Evolutionary conservation across 2,888 invertebrate species (phyloP), one percentile per base, ranked within the genome.

Genomic region (Scaptodrosophila latifasciaeformis): DNA sequence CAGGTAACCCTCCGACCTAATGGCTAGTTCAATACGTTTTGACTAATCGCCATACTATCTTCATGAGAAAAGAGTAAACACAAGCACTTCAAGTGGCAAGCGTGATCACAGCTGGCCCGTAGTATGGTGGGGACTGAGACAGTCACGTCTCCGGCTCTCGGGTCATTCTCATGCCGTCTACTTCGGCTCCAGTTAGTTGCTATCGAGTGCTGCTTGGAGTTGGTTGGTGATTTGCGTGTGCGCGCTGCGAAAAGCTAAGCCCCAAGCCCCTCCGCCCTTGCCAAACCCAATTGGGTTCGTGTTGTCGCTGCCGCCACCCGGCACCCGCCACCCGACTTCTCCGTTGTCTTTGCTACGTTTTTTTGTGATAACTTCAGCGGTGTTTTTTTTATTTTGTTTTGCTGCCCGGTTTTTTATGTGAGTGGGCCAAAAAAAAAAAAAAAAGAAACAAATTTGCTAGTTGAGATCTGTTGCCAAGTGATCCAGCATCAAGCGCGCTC

Each of bases 141-240:
- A n/a, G n/a, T n/a, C n/a, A n/a, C n/a, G 30, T 30, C n/a, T 12
- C 34, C 34, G 15, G 34, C 15, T 34, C 34, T 15, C 12, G 34
- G 15, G n/a, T n/a, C n/a, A n/a, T n/a, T n/a, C 46, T 35, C 54
- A 24, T 40, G 45, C 43, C 40, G 15, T 49, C 47, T 60, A n/a
- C n/a, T n/a, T n/a, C n/a, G n/a, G n/a, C n/a, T n/a, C n/a, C n/a
- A n/a, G 47, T 48, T 61, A 81, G 67, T 81, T 57, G 71, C 62
- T 75, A 70, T 71, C 61, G 78, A 82, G 64, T 65, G 81, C 64
- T 65, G 65, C 61, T 67, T 70, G 81, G 62, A 76, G 74, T 67
- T 67, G 64, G 74, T 65, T 59, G 62, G 52, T 65, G 48, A 61
- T 49, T 52, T 17, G 37, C 37, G 61, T 53, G 51, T 58, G 52